Evolutionary conservation across 2,797 vertebrate genomes (phyloP), one percentile per base, ranked within the genome.

Genomic region (Telmatherina bonti): DNA sequence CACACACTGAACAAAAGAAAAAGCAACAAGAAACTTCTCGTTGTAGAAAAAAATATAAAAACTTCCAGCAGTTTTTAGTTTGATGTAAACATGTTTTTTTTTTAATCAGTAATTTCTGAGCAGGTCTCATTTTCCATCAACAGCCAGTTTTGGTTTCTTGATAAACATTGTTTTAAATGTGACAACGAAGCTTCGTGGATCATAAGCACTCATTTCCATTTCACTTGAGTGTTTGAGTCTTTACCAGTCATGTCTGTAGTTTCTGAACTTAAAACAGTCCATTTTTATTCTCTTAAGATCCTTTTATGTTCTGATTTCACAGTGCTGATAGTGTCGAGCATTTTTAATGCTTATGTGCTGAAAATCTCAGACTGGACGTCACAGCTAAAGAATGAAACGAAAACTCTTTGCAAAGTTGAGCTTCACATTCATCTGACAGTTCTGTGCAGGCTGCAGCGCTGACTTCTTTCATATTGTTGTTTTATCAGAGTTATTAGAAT

Each of bases 391-490:
- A 27, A 55, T 11, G 64, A 56, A 12, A 41, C 57, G 5, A 68
- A 61, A 43, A 64, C 29, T 52, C 57, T 60, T 51, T 31, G 33
- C 22, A 41, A 51, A 70, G 67, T 20, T 36, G 41, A 43, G 41
- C 41, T 41, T 13, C 38, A 35, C 33, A 35, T 35, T 10, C 9
- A 35, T 4, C 9, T 13, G 35, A 36, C 35, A 7, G 16, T 43
- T 20, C 41, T 20, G 16, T 43, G 41, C 41, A 43, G 18, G 16
- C 41, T 20, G 41, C 41, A 43, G 16, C 41, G 20, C 16, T 20
- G 16, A 43, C n/a, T 45, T 36, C 24, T 27, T 62, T 70, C 13
- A 43, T 27, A 11, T 12, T 29, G 26, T 43, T 62, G 30, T 43
- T 43, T 43, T 2, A 62, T 47, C 45, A 31, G 16, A 30, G 27